Percentiles rank a stretch among this genome's conserved stretches.
These are phyloP conservation scores for Folsomia manolachei DNA, from an alignment of 2,888 invertebrate species.

Conservation along the genomic window DNA sequence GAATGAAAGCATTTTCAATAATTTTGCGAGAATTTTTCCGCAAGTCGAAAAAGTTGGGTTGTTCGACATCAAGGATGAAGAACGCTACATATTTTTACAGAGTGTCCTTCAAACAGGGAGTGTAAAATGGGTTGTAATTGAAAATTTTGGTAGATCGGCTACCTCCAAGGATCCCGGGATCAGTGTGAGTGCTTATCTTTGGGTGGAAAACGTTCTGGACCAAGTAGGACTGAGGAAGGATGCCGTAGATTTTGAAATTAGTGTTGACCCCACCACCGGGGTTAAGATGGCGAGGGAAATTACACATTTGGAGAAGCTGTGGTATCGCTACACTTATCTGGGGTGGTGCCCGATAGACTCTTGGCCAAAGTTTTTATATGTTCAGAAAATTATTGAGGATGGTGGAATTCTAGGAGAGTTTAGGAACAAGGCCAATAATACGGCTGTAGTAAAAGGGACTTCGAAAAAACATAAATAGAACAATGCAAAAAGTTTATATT, in stretches of 20 bases:
- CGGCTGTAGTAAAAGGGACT: background rate
- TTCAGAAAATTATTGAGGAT: conserved; percentile 16
- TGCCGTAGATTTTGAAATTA: conserved; percentile 13
- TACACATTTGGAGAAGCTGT: background rate
- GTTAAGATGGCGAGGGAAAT: background rate
- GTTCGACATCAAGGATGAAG: conserved; percentile 12
- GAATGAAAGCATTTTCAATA: conserved; percentile 8
- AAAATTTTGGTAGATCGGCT: conserved; percentile 2
- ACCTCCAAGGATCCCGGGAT: background rate
- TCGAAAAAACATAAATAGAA: too few relatives aligned
- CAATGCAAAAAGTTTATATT: background rate
- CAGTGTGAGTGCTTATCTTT: background rate
- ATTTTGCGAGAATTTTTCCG: conserved; percentile 19
- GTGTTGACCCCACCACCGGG: background rate
- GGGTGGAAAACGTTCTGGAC: background rate
- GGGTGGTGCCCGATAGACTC: conserved; percentile 26
- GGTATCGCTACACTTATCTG: conserved; percentile 14
- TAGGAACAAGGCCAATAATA: background rate
- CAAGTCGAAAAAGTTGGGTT: conserved; percentile 12
- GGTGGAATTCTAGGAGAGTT: conserved; percentile 22
- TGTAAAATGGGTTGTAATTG: background rate
- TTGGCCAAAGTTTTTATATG: conserved; percentile 20
- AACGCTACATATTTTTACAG: conserved; percentile 12
- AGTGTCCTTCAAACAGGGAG: conserved; percentile 11
- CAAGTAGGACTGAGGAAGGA: background rate